Percentiles rank a stretch among this genome's conserved stretches.
Evolutionary conservation across 2,113 vertebrate species (phyloP).

Genomic region (Thamnophis sirtalis): DNA sequence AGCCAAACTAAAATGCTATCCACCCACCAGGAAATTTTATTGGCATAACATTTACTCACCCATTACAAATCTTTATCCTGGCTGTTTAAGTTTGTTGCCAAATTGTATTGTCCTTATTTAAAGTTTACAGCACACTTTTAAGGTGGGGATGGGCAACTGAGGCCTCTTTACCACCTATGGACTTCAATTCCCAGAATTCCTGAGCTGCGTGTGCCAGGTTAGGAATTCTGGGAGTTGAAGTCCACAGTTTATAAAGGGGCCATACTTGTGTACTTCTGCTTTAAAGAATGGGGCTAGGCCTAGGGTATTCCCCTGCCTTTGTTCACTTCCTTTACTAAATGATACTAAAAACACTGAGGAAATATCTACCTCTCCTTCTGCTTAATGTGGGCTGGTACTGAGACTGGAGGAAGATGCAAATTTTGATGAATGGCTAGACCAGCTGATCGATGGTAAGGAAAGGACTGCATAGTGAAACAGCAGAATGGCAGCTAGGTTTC

Average conservation of each 20-base stretch:
- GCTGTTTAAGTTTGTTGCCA: background rate
- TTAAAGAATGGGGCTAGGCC: background rate
- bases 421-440: background rate
- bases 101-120: background rate
- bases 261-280: background rate
- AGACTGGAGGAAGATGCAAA: background rate
- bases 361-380: background rate
- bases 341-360: background rate
- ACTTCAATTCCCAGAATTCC: background rate
- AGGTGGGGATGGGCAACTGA: background rate
- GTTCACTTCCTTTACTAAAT: background rate
- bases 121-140: background rate
- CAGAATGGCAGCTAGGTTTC: background rate
- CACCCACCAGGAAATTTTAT: background rate
- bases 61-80: background rate
- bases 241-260: background rate
- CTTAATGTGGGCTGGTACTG: background rate
- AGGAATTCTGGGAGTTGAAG: background rate
- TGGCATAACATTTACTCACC: background rate
- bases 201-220: background rate
- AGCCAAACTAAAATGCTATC: background rate
- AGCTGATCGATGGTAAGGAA: background rate
- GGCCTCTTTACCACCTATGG: background rate
- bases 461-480: background rate
- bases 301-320: background rate